Percentiles rank a stretch among this genome's conserved stretches.
phyloP scores from a whole-genome alignment of 2,888 invertebrate species.

The Amphipoea oculea region DNA sequence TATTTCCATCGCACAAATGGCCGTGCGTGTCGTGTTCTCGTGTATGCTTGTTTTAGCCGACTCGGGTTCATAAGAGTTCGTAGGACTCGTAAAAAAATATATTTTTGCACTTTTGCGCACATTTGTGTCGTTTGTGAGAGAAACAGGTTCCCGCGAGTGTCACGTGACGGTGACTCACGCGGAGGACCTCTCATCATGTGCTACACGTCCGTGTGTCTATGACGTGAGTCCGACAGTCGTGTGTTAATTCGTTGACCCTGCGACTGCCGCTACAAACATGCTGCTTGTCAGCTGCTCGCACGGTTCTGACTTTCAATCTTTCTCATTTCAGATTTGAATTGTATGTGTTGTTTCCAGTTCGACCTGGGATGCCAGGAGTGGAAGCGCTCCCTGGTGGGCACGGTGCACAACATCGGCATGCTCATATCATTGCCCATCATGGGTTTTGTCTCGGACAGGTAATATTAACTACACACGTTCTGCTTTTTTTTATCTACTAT shows the following conservation, averaged over 20 bases:
- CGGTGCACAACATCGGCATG: conserved; percentile 92
- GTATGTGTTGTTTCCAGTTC: conserved; percentile 86
- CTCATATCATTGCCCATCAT: conserved; percentile 92
- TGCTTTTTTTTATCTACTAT: background rate
- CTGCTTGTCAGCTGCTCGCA: background rate
- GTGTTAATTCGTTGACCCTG: conserved; percentile 2
- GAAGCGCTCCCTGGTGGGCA: conserved; percentile 92
- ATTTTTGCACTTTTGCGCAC: conserved; percentile 28
- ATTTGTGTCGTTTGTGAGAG: conserved; percentile 35
- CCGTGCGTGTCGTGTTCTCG: conserved; percentile 13
- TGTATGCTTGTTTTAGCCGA: conserved; percentile 24
- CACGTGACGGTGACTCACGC: conserved; percentile 44
- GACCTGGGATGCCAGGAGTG: conserved; percentile 91
- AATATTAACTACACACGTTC: background rate
- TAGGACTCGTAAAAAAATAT: conserved; percentile 38
- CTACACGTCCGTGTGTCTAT: background rate
- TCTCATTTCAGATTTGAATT: conserved; percentile 36
- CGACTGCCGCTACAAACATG: background rate
- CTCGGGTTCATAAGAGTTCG: conserved; percentile 49
- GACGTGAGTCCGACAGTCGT: background rate
- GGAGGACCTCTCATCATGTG: conserved; percentile 1
- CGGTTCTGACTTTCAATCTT: conserved; percentile 15
- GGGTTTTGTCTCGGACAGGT: conserved; percentile 92
- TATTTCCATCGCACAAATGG: conserved; percentile 7
- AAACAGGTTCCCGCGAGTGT: conserved; percentile 43